phyloP scores from a whole-genome alignment of 2,113 vertebrate genomes.

The Oreamnos americanus region DNA sequence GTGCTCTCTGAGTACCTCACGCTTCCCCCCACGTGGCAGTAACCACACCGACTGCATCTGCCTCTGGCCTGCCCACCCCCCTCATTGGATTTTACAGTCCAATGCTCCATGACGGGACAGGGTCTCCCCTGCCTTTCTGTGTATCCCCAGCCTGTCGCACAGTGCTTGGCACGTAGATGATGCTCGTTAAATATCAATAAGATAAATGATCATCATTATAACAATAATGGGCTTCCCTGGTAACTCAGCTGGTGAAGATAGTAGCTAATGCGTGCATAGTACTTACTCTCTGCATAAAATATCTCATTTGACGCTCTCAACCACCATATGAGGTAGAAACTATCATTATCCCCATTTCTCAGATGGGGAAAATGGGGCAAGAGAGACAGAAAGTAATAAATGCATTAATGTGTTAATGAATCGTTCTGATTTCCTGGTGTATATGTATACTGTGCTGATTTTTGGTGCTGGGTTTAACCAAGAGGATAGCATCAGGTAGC shows the following conservation, averaged over 20 bases:
- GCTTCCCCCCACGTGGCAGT: rapidly evolving
- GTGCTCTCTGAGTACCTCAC: background rate
- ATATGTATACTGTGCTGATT: rapidly evolving
- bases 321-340: background rate
- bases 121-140: background rate
- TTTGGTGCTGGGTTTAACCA: background rate
- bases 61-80: background rate
- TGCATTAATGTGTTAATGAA: rapidly evolving
- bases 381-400: background rate
- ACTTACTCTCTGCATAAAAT: background rate
- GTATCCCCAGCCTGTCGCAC: background rate
- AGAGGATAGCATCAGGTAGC: rapidly evolving
- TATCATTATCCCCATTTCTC: background rate
- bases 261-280: rapidly evolving
- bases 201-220: rapidly evolving
- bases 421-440: background rate
- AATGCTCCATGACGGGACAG: background rate
- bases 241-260: background rate
- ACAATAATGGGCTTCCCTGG: background rate
- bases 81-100: too few relatives aligned
- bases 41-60: too few relatives aligned
- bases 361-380: background rate
- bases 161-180: background rate
- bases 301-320: background rate
- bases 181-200: background rate